Evolutionary conservation across 2,113 vertebrate species (phyloP).

Genomic region (Dendrocopos noguchii): DNA sequence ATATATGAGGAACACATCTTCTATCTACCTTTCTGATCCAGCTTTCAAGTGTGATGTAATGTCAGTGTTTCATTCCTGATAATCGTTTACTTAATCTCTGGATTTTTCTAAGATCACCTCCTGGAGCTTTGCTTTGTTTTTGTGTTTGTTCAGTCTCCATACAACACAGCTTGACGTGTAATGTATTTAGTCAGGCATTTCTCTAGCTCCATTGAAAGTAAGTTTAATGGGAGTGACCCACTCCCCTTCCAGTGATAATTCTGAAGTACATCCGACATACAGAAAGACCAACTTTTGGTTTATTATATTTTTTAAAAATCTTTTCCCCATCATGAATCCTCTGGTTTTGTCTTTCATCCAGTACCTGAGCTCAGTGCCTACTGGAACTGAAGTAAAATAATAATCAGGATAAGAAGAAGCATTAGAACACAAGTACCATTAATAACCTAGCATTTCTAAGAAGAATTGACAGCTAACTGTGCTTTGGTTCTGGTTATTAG

Average conservation of each 20-base stretch:
- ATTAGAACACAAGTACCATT: not conserved
- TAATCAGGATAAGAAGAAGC: not conserved
- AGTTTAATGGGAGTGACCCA: not conserved
- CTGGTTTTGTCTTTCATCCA: not conserved
- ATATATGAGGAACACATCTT: not conserved
- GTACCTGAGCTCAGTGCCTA: not conserved
- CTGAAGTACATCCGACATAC: not conserved
- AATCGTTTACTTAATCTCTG: not conserved
- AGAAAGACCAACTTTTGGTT: not conserved
- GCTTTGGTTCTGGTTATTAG: not conserved
- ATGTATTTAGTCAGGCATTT: not conserved
- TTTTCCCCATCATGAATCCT: not conserved
- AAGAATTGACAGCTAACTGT: not conserved
- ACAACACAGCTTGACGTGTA: not conserved
- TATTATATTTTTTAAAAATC: fast-evolving
- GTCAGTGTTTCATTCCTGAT: not conserved
- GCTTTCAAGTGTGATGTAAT: slow-evolving; percentile 28
- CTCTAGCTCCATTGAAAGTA: not conserved
- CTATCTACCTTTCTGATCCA: slow-evolving; percentile 9
- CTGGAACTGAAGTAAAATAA: not conserved
- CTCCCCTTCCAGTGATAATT: not conserved
- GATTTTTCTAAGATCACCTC: not conserved
- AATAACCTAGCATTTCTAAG: not conserved
- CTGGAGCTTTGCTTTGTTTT: not conserved
- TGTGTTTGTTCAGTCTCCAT: not conserved